Evolutionary conservation across 2,888 invertebrate genomes (phyloP), one percentile per base, ranked within the genome.

Genomic region (Pteria penguin): DNA sequence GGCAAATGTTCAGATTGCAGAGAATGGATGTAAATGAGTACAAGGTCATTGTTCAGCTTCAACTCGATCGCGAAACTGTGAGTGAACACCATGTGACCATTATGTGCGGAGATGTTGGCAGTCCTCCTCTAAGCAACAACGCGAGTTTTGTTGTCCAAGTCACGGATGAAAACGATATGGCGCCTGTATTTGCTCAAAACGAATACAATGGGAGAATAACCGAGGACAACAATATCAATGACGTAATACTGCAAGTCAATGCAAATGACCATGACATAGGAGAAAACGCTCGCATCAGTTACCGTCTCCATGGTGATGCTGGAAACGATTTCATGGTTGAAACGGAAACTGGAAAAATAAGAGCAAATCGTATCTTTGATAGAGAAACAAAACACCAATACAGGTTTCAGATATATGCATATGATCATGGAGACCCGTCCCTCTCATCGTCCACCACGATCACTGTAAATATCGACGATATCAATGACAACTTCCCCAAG

Each of bases 101-200:
- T n/a, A 67, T 76, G n/a, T 90, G 90, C 68, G 78, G 84, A 18
- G 91, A 91, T 78, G 82, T 84, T 2, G 91, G 90, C 1, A 79
- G 72, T 4, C 88, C 89, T 4, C 86, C 89, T 2, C 74, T 88
- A 31, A 80, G 81, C 4, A 83, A 83, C 31, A 78, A 80, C 14
- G 84, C 81, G 60, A 84, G 75, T 11, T 87, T 91, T 70, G 76
- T 76, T 36, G 86, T 91, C 26, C 72, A 82, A n/a, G 86, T 91
- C 18, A 74, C 77, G 4, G 91, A 91, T 77, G 87, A 88, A 79
- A 91, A 91, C 76, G 91, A 91, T 82, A 82, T 90, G 69, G 60
- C 79, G 3, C 91, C 91, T 11, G 45, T 72, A 5, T 90, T 90
- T 75, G 71, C 75, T 4, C 72, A 84, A 58, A 31, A 72, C 8